Base-by-base conservation (phyloP, 2,113 vertebrate species). In the Emydocephalus ijimae region DNA sequence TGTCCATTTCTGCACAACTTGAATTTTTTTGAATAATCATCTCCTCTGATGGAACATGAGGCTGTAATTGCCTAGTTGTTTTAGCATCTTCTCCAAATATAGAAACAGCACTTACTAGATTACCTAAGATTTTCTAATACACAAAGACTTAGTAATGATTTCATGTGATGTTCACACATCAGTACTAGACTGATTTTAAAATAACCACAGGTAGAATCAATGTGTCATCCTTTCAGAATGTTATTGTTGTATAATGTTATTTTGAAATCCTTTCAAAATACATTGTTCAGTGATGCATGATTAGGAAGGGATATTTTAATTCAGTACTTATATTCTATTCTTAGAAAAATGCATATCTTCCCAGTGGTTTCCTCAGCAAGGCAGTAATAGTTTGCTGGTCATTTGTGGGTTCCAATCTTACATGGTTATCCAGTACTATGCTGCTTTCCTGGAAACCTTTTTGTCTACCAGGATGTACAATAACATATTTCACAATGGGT, bases 81-180 rank as follows among this genome's bases (percentile, higher is more conserved):
- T 85, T 85, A 50, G 9, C 90, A 15, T 69, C 90, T 91, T 87
- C 85, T 93, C 0, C 0, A 0, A 57, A 89, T 57, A 2, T 26
- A 87, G 90, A 90, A 15, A 39, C 93, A 90, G 69, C 26, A 91
- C 14, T 93, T 93, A 93, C 89, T 15, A 87, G 87, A 89, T 90
- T 88, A 91, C 92, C 89, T 91, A 54, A 89, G 95, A 12, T 57
- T 85, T 81, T 91, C 92, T 91, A 89, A 94, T 6, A 10, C 50
- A 87, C 93, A 92, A 54, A 39, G 88, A 39, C n/a, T 0, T 0
- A 7, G 39, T 89, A 0, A 0, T 1, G 61, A 4, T 74, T 90
- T 64, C 26, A 1, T 3, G 18, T 91, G 69, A 89, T 87, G 92
- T 45, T 64, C 0, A 0, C 23, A 59, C 69, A 81, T 0, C 59